Evolutionary conservation across 2,797 vertebrate genomes (phyloP).

Genomic region (Artibeus lituratus): DNA sequence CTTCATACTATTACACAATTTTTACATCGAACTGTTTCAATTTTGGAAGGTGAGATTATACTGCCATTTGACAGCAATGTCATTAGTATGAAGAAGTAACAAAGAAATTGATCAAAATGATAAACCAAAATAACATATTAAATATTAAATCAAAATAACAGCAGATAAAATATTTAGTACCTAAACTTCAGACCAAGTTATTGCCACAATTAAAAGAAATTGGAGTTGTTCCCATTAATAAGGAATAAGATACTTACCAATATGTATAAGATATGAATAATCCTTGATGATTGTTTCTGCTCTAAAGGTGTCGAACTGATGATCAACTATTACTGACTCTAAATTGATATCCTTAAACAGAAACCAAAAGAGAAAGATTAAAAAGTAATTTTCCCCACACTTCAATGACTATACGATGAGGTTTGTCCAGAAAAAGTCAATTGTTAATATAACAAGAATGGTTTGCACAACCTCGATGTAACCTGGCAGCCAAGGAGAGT

Average conservation of each 20-base stretch:
- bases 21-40: not conserved
- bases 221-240: not conserved
- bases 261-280: constrained; percentile 90
- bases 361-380: constrained; percentile 37
- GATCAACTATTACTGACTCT: constrained; percentile 89
- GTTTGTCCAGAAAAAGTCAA: not conserved
- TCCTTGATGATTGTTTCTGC: constrained; percentile 88
- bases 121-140: not conserved
- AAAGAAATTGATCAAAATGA: not conserved
- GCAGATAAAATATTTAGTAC: not conserved
- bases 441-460: not conserved
- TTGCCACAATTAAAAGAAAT: not conserved
- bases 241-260: constrained; percentile 85
- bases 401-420: not conserved
- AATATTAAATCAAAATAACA: not conserved
- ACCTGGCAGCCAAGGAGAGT: not conserved
- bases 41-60: not conserved
- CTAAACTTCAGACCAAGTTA: not conserved
- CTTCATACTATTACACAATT: not conserved
- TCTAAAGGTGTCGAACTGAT: constrained; percentile 84
- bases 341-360: constrained; percentile 85
- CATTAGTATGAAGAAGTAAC: constrained; percentile 19
- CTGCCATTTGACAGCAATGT: not conserved
- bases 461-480: not conserved
- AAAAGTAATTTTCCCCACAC: constrained; percentile 17